Base-by-base conservation (phyloP, 2,113 vertebrate genomes). In the Oncorhynchus tshawytscha region DNA sequence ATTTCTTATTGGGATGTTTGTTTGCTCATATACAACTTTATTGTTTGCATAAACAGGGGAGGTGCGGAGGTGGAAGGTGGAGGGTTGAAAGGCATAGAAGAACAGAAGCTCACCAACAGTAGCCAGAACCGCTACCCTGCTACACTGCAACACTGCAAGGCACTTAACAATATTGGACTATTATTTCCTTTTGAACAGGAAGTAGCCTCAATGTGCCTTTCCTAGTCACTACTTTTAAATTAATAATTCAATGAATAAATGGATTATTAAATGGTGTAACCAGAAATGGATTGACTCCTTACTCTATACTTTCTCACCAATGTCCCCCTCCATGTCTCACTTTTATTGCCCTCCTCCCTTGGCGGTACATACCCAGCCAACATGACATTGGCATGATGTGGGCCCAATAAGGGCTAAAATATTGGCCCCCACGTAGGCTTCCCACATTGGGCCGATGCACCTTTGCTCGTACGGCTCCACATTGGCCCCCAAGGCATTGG, bases 211-310 rank as follows among this genome's bases (percentile, higher is more conserved):
- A 86, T 87, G 86, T 83, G 89, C 87, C 84, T 90, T 94, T 94
- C 93, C 92, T 88, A 91, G 75, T 85, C 82, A 70, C 85, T 74
- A 80, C 79, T 86, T 80, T 77, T 72, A 85, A 88, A 88, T 91
- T 82, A 90, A 92, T 89, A 90, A 91, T 91, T 88, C 85, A 94
- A 91, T 91, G 92, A 94, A 93, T 94, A 92, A 91, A 91, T 79
- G 83, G 24, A 80, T 89, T 90, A 90, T 88, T 80, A 93, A 92
- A 92, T 90, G 91, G 89, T 94, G 93, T 88, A 92, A 94, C 88
- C 92, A 91, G 93, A 93, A 90, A 13, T 67, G 25, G 66, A 59
- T 70, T 67, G 67, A 80, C 67, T 74, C 73, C 76, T 31, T 16
- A 1, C 20, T n/a, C 60, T 22, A 65, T 81, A 73, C 79, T 92